A percentile compares a stretch with the other conserved stretches of the same genome.
Conservation (phyloP, 2,797 vertebrate species). For the Phoxinus dragarum region DNA sequence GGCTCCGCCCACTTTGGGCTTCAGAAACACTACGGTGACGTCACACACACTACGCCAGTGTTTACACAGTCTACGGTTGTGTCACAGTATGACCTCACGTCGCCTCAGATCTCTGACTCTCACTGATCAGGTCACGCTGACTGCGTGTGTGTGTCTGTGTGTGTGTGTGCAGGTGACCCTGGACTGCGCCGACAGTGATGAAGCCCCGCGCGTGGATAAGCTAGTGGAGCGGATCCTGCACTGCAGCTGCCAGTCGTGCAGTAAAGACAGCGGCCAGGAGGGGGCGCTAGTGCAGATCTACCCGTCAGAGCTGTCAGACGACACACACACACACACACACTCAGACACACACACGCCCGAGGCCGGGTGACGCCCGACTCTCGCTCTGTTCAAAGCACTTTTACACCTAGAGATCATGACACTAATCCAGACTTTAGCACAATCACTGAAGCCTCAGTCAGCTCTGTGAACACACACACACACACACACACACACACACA, state of each 20-base stretch:
- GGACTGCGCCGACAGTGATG: slow-evolving; percentile 89
- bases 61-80: no score
- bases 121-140: not conserved
- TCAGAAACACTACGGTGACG: no score
- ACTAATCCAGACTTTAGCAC: slow-evolving; percentile 13
- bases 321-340: slow-evolving; percentile 63
- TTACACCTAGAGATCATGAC: not conserved
- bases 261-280: slow-evolving; percentile 88
- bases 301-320: slow-evolving; percentile 74
- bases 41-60: no score
- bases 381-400: slow-evolving; percentile 24
- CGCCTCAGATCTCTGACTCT: not conserved
- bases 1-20: no score
- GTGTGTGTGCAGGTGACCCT: slow-evolving; percentile 85
- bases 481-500: slow-evolving; percentile 43
- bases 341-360: slow-evolving; percentile 75
- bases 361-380: slow-evolving; percentile 67
- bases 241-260: slow-evolving; percentile 97
- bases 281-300: slow-evolving; percentile 90
- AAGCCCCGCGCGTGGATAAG: slow-evolving; percentile 91
- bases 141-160: not conserved
- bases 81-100: not conserved
- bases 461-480: not conserved
- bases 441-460: not conserved
- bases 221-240: slow-evolving; percentile 95